A percentile compares a stretch with the other conserved stretches of the same genome.
Conservation (phyloP, 2,797 vertebrate species). For the Anguilla megastoma region DNA sequence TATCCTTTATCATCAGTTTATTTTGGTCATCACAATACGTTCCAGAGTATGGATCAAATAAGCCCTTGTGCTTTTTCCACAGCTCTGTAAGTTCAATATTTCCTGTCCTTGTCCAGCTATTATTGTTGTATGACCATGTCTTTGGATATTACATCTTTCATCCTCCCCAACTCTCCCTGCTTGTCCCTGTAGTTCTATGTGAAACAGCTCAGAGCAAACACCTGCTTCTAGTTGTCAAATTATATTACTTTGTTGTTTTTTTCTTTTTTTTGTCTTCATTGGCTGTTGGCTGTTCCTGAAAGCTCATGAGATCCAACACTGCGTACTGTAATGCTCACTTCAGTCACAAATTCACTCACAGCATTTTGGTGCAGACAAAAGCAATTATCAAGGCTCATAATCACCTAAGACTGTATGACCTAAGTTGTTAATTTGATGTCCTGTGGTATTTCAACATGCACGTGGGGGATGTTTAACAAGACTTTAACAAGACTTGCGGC, state of each 20-base stretch:
- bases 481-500: constrained; percentile 1
- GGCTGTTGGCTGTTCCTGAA: neutral
- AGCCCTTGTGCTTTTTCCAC: neutral
- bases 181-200: neutral
- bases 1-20: neutral
- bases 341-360: neutral
- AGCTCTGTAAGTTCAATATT: neutral
- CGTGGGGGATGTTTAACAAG: neutral
- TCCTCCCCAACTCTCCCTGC: neutral
- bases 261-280: neutral
- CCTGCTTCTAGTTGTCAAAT: neutral
- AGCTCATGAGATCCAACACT: neutral
- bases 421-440: neutral
- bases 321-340: neutral
- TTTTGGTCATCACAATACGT: neutral
- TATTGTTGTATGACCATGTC: neutral
- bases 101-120: neutral
- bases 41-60: neutral
- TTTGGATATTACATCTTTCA: neutral
- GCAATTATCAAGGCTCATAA: neutral
- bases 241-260: neutral
- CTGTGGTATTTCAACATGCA: neutral
- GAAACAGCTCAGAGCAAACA: neutral
- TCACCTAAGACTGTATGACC: neutral
- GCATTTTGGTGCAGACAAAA: neutral